Evolutionary conservation across 2,113 vertebrate species (phyloP), one percentile per base, ranked within the genome.

Genomic region (Albula goreensis): DNA sequence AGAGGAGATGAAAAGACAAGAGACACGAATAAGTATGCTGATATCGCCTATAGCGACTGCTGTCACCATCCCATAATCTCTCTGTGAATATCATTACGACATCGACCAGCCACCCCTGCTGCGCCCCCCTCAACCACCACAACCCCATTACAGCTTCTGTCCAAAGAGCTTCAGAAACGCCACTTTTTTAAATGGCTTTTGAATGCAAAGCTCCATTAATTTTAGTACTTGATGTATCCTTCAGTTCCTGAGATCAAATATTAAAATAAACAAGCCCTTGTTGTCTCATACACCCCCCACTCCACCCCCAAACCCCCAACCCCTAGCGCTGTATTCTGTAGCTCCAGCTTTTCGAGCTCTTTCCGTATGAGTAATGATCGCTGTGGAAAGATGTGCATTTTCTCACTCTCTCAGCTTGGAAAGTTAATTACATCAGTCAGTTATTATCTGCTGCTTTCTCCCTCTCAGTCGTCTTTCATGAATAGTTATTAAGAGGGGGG

Each of bases 11-110:
- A 56, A 56, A 11, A 25, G 70, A 74, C 70, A 74, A 22, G 5
- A 74, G 31, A 2, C 9, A n/a, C n/a, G 22, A 74, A 74, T 74
- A 74, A 25, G 70, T 74, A n/a, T 31, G 70, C 13, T 17, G 19
- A 22, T 70, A 70, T 74, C 9, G 5, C 25, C 70, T 10, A 13
- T 74, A 74, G 70, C 70, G 31, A 74, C 70, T 31, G n/a, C 70
- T 31, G n/a, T 74, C 70, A 15, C 60, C 60, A 74, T 74, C n/a
- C 70, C n/a, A 31, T 74, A 74, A 74, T 74, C 70, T 74, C 70
- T 74, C 70, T 31, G 19, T 7, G 22, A 22, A 63, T 4, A 70
- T n/a, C 19, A 70, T 70, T 70, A 70, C 31, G 31, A 41, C 31
- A 1, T 41, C 31, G 31, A 41, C 31, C 31, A 41, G 31, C 31